Conservation (phyloP, 2,113 vertebrate genomes). For the Sphaerodactylus townsendi region DNA sequence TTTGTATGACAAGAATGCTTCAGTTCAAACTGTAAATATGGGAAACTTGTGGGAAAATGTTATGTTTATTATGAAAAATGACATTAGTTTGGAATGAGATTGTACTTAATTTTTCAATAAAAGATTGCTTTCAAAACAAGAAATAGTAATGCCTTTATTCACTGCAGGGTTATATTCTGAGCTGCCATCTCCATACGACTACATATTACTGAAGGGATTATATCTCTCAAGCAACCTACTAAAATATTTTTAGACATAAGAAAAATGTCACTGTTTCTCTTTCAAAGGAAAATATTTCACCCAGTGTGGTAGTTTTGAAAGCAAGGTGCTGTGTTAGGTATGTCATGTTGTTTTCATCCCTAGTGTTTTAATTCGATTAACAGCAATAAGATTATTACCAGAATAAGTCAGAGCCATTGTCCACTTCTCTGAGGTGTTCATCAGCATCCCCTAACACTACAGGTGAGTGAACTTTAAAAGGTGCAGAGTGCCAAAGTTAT, state of each 20-base stretch:
- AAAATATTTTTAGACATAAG: conserved; percentile 26
- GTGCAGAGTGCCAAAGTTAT: not conserved
- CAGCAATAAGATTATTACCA: not conserved
- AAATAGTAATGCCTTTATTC: not conserved
- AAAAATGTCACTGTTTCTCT: not conserved
- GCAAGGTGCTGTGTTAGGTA: not conserved
- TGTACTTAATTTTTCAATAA: not conserved
- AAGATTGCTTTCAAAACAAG: not conserved
- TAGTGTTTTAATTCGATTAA: not conserved
- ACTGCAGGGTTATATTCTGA: not conserved
- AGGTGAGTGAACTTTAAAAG: conserved; percentile 32
- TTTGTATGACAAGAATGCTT: not conserved
- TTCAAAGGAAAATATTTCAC: conserved; percentile 5
- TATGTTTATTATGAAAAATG: conserved; percentile 1
- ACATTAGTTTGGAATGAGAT: conserved; percentile 3
- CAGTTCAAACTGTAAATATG: not conserved
- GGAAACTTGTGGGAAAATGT: not conserved
- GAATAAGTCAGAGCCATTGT: not conserved
- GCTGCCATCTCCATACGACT: not conserved
- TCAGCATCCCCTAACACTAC: conserved; percentile 1
- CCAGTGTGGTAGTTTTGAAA: not conserved
- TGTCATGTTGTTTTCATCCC: not conserved
- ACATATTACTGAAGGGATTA: not conserved
- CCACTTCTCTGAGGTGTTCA: not conserved
- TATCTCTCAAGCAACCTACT: not conserved